Evolutionary conservation across 2,113 vertebrate species (phyloP), one percentile per base, ranked within the genome.

Genomic region (Nicator chloris): DNA sequence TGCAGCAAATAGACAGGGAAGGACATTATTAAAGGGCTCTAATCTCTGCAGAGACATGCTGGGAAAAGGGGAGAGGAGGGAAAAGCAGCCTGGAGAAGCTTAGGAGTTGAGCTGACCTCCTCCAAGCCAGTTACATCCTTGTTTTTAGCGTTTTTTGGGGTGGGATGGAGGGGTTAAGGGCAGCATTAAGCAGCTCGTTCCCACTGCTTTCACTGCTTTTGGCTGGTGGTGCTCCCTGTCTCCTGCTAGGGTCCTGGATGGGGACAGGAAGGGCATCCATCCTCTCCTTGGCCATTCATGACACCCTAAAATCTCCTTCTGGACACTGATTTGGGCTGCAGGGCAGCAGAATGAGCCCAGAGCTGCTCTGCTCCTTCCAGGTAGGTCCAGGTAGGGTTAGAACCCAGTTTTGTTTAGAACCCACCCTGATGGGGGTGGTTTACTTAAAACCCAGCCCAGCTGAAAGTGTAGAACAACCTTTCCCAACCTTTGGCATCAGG

Each of bases 41-140:
- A 69, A 90, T 88, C 85, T 63, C 92, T 15, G 5, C 7, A 37
- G 17, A 57, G 19, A 37, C 82, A 63, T 0, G 1, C 44, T 68
- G 63, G 50, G 53, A 72, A 79, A 82, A 75, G 35, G 7, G 27
- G 10, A 90, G 17, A 61, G 10, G 37, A 49, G 14, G 23, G 30
- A 65, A 94, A 79, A 84, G 50, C 86, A 71, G 31, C 68, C 60
- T 17, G 13, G 21, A 59, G 79, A 68, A 71, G 83, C 83, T 93
- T 71, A 83, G 65, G 73, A 70, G 63, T 26, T 61, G 61, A 92
- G 61, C 56, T 92, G 85, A 68, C 33, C 40, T 69, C 42, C 81
- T 78, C 49, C 53, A 86, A 93, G 45, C 33, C 3, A 2, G 1
- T 21, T 4, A 0, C 42, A 68, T 16, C 50, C 13, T 42, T 86